A percentile compares a stretch with the other conserved stretches of the same genome.
Conservation (phyloP, 1,140 invertebrate species). For the Pseudomyrmex sp. region DNA sequence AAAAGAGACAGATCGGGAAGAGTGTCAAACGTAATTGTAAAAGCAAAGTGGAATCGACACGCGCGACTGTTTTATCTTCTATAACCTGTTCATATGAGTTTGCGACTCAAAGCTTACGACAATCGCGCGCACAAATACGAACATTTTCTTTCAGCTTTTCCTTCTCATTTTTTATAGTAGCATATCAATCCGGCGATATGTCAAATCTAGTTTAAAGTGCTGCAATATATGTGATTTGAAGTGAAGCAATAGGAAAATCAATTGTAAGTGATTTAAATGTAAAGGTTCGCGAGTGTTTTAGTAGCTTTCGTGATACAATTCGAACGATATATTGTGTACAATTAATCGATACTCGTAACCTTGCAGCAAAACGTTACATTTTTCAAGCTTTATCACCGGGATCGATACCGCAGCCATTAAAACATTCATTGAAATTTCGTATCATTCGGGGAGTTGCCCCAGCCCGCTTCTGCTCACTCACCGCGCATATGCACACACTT, state of each 20-base stretch:
- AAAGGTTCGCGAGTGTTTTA: conserved; percentile 4
- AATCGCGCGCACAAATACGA: conserved; percentile 15
- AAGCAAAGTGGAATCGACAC: conserved; percentile 44
- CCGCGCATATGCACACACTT: neutral
- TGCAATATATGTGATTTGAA: neutral
- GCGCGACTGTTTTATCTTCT: conserved; percentile 40
- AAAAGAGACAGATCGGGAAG: neutral
- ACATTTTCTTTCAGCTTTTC: conserved; percentile 32
- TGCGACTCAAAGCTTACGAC: conserved; percentile 42
- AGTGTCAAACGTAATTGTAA: conserved; percentile 52
- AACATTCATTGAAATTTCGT: conserved; percentile 25
- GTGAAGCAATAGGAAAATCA: conserved; percentile 2
- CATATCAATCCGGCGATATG: neutral
- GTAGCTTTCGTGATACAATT: conserved; percentile 17
- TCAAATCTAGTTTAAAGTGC: conserved; percentile 1
- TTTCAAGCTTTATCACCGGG: conserved; percentile 2
- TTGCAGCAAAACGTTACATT: conserved; percentile 1
- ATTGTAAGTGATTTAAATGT: conserved; percentile 31
- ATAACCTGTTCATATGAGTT: conserved; percentile 40
- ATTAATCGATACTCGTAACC: conserved; percentile 26
- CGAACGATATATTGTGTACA: neutral
- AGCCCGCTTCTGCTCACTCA: neutral
- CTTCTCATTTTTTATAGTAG: neutral
- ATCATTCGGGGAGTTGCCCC: neutral
- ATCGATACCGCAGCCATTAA: conserved; percentile 7